Evolutionary conservation across 2,113 vertebrate species (phyloP).

Genomic region (Bathybates hornii): DNA sequence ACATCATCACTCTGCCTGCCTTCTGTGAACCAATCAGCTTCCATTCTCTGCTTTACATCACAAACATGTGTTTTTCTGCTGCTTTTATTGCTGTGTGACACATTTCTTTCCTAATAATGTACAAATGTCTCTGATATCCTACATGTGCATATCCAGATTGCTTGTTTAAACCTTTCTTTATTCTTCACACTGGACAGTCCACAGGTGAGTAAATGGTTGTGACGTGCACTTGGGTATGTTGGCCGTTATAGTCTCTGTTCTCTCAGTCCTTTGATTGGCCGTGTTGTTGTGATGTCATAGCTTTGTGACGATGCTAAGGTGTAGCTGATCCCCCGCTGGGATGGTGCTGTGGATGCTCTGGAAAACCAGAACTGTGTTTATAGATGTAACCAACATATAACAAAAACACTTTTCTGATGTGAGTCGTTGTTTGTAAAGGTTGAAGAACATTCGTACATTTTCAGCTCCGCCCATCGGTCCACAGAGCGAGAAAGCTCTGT

Average conservation of each 20-base stretch:
- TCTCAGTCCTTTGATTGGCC: not conserved
- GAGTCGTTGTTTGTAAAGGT: not conserved
- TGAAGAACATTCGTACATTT: not conserved
- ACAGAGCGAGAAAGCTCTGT: not conserved
- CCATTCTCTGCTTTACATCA: not conserved
- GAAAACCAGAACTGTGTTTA: not conserved
- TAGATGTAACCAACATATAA: not conserved
- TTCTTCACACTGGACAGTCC: not conserved
- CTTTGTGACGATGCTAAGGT: not conserved
- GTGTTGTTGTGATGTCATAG: not conserved
- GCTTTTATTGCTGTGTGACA: not conserved
- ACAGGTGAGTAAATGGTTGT: not conserved
- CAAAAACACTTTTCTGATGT: not conserved
- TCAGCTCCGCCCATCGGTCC: not conserved
- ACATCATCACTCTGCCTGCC: not conserved
- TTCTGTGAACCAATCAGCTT: not conserved
- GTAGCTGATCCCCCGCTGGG: not conserved
- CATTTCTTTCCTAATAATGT: not conserved
- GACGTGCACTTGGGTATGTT: not conserved
- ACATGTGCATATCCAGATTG: not conserved
- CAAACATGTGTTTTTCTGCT: not conserved
- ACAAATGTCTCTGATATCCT: fast-evolving
- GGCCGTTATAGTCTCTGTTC: not conserved
- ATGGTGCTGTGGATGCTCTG: not conserved
- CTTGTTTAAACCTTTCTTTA: not conserved